Conservation (phyloP, 2,888 invertebrate species). For the Drosophila austrosaltans region DNA sequence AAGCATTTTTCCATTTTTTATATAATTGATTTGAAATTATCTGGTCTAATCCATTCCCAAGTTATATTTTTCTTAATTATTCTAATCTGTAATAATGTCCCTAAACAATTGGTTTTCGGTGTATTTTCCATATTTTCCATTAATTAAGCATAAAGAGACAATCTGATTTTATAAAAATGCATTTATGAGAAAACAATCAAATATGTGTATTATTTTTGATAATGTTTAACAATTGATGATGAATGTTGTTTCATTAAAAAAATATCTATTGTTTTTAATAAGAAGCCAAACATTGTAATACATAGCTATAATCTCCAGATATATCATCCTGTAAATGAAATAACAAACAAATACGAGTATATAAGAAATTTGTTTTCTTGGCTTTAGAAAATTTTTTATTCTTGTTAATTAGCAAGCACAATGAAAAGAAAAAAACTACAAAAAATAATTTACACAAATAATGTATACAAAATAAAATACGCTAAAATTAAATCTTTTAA, state of each 20-base stretch:
- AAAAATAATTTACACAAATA: constrained; percentile 50
- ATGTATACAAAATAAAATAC: constrained; percentile 72
- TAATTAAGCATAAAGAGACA: constrained; percentile 37
- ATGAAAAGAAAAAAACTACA: constrained; percentile 41
- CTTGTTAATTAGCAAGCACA: constrained; percentile 60
- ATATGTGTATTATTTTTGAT: constrained; percentile 28
- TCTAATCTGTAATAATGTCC: not conserved
- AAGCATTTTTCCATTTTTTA: not conserved
- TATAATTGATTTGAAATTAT: not conserved
- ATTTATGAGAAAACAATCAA: constrained; percentile 34
- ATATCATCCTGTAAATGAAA: constrained; percentile 86
- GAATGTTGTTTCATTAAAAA: constrained; percentile 25
- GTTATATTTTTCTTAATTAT: constrained; percentile 18
- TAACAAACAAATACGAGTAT: constrained; percentile 30
- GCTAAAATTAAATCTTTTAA: constrained; percentile 42
- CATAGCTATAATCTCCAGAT: constrained; percentile 88
- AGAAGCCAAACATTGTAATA: constrained; percentile 84
- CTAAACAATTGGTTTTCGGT: constrained; percentile 30
- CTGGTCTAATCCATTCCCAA: not conserved
- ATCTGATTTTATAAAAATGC: constrained; percentile 34
- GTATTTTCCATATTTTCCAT: not conserved
- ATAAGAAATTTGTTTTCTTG: constrained; percentile 37
- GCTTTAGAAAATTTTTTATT: constrained; percentile 53
- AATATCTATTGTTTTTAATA: constrained; percentile 61
- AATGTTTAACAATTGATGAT: constrained; percentile 26